Base-by-base conservation (phyloP, 2,888 invertebrate species). In the Eretmocerus hayati region DNA sequence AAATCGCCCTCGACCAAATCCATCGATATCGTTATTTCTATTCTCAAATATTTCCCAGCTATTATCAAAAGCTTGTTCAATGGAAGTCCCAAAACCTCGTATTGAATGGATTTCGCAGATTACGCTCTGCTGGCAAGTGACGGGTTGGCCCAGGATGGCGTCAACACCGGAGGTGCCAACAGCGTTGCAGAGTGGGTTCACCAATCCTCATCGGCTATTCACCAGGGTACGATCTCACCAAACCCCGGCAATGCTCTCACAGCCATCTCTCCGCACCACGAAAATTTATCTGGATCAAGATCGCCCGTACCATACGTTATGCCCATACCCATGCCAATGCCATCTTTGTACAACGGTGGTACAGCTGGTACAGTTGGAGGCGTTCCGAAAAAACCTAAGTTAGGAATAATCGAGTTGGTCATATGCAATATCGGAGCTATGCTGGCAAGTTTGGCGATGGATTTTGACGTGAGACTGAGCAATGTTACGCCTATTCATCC, bases 351-450 rank as follows among this genome's bases (percentile, higher is more conserved):
- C 69, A 87, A 81, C 57, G 85, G 85, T 39, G 86, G 87, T 75
- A 77, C 81, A 78, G n/a, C n/a, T n/a, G n/a, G n/a, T n/a, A n/a
- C n/a, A n/a, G n/a, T 35, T 19, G 35, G 19, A 19, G 35, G 13
- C 4, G 35, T 19, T 9, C 5, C 16, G 6, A 72, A 71, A 64
- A 67, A 62, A 73, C 83, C 84, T 69, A 85, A 85, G 71, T 78
- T 83, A 58, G 80, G 84, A 65, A 81, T 84, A 69, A 81, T 85
- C 59, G 85, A 84, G 73, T 75, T 80, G 76, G 87, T 84, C 58
- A 76, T 95, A 55, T 93, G 89, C 77, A 92, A 92, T 72, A 90
- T 94, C 79, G 91, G 91, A 45, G 87, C 92, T 44, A 79, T 94
- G 74, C 74, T 95, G 63, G 93, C 93, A 3, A 86, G 91, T 21